phyloP scores from a whole-genome alignment of 1,140 invertebrate genomes.

The Neelides sp. region DNA sequence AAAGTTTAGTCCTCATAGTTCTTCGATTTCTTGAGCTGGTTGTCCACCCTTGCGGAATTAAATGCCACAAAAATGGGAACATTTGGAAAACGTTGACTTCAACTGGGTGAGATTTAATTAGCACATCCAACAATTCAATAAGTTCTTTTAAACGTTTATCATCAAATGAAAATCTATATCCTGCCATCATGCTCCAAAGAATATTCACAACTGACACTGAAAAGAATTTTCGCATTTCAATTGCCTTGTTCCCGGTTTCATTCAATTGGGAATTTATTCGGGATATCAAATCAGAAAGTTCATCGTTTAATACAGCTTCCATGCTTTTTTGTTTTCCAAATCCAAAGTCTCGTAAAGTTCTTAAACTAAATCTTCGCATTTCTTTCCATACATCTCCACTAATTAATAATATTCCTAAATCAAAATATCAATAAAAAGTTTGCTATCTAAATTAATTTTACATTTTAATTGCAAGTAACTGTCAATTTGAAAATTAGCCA shows the following conservation, averaged over 20 bases:
- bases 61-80: not conserved
- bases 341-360: constrained; percentile 16
- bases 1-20: not conserved
- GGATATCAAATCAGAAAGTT: constrained; percentile 1
- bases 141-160: constrained; percentile 17
- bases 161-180: constrained; percentile 7
- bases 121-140: constrained; percentile 6
- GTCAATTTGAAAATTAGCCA: not conserved
- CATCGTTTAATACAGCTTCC: constrained; percentile 8
- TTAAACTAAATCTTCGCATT: constrained; percentile 11
- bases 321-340: constrained; percentile 21
- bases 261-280: not conserved
- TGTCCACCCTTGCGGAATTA: not conserved
- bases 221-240: constrained; percentile 8
- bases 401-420: constrained; percentile 11
- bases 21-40: constrained; percentile 2
- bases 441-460: not conserved
- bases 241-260: not conserved
- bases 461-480: not conserved
- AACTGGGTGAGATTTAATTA: constrained; percentile 6
- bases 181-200: constrained; percentile 15
- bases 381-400: constrained; percentile 13
- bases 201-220: constrained; percentile 16
- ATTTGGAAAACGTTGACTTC: not conserved
- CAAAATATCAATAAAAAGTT: not conserved